Conservation (phyloP, 2,113 vertebrate species). For the Lepus timidus region DNA sequence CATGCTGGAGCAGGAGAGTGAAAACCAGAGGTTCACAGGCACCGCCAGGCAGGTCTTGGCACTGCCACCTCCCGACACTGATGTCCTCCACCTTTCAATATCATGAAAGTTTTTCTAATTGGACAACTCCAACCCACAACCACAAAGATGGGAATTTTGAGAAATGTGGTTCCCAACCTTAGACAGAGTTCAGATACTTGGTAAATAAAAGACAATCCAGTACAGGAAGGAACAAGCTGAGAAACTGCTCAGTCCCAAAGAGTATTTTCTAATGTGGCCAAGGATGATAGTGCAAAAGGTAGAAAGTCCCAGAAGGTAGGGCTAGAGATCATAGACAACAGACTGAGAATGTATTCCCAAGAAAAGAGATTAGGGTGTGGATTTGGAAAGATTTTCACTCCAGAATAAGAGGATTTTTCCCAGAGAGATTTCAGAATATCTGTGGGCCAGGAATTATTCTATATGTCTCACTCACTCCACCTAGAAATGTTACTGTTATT, state of each 20-base stretch:
- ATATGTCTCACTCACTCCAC: not conserved
- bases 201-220: not conserved
- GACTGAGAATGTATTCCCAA: not conserved
- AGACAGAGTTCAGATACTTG: not conserved
- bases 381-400: not conserved
- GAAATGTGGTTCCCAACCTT: constrained; percentile 7
- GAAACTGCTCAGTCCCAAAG: not conserved
- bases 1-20: not conserved
- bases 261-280: not conserved
- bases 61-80: not conserved
- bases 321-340: not conserved
- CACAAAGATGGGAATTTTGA: not conserved
- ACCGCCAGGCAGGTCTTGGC: not conserved
- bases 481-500: not conserved
- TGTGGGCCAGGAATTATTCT: not conserved
- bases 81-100: not conserved
- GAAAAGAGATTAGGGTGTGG: not conserved
- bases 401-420: not conserved
- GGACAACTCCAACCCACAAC: not conserved
- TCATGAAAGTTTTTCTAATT: not conserved
- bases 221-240: not conserved
- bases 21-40: not conserved
- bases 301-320: not conserved
- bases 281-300: not conserved
- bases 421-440: not conserved